Evolutionary conservation across 1,140 invertebrate species (phyloP), one percentile per base, ranked within the genome.

Genomic region (Drosophila azteca): DNA sequence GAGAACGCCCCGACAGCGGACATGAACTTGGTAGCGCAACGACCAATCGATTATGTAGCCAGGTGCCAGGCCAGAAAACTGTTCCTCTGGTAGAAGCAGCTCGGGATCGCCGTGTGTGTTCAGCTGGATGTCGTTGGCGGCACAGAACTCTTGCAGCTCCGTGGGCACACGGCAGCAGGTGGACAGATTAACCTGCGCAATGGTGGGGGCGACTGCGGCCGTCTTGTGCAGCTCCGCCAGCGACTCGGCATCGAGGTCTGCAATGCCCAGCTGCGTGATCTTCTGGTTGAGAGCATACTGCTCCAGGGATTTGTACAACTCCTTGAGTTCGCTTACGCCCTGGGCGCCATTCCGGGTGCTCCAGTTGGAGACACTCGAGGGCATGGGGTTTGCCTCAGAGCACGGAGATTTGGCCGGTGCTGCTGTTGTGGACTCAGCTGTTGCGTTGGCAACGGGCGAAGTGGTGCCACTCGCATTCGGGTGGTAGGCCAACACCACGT

Each of bases 111-210:
- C 98, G 91, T 99, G 98, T 0, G 98, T 99, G 5, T 99, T 93
- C 20, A 99, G 93, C 85, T 99, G 97, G 51, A 99, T 95, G 78
- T 97, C 96, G 84, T 98, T 95, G 75, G 96, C 94, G 87, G 96
- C 96, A 58, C 98, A 97, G 93, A 98, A 99, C 55, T 95, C 94
- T 90, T 97, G 95, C 60, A 99, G 93, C 9, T 96, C 95, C 20
- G 96, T 95, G 11, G 98, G 98, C 63, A 99, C 98, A 3, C 98
- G 96, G 93, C 98, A 99, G 92, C 98, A 99, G 3, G 96, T 96
- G 1, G 97, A 95, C 51, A 99, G 94, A 93, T 98, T 99, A 66
- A 99, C 98, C 93, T 99, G 98, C 70, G 98, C 95, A 61, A 98
- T 97, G 71, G 94, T 95, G 15, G 98, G 98, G 80, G 97, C 97